These are phyloP conservation scores for Acanthurus tractus DNA, from an alignment of 2,797 vertebrate species.

Conservation along the genomic window DNA sequence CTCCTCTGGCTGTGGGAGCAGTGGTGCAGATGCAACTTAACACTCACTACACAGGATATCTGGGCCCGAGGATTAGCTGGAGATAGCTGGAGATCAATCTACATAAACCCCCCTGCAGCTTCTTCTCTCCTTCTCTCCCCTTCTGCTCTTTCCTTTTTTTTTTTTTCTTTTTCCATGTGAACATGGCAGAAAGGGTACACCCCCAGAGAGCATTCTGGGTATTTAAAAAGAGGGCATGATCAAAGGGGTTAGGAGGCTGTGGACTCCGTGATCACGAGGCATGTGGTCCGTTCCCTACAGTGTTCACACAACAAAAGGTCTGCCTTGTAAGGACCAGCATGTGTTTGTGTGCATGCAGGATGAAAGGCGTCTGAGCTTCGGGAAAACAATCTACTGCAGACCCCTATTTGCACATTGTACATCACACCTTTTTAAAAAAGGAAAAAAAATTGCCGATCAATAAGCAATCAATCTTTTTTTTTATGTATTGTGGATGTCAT, in stretches of 20 bases:
- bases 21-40: slow-evolving; percentile 67
- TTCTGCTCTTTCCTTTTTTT: slow-evolving; percentile 33
- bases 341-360: slow-evolving; percentile 61
- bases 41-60: slow-evolving; percentile 73
- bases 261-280: slow-evolving; percentile 62
- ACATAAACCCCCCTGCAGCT: slow-evolving; percentile 77
- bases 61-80: slow-evolving; percentile 76
- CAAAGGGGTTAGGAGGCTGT: slow-evolving; percentile 68
- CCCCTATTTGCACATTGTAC: slow-evolving; percentile 41
- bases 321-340: slow-evolving; percentile 52
- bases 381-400: slow-evolving; percentile 41
- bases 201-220: slow-evolving; percentile 71
- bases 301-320: slow-evolving; percentile 70
- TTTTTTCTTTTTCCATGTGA: slow-evolving; percentile 36
- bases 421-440: slow-evolving; percentile 7
- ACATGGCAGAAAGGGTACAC: slow-evolving; percentile 60
- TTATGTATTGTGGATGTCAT: slow-evolving; percentile 59
- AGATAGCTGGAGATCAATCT: slow-evolving; percentile 82
- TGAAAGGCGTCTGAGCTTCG: slow-evolving; percentile 54
- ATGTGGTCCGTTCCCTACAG: slow-evolving; percentile 62
- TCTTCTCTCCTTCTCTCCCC: slow-evolving; percentile 58
- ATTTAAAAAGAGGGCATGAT: slow-evolving; percentile 75
- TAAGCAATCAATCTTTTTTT: slow-evolving; percentile 47
- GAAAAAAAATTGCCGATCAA: slow-evolving; percentile 43
- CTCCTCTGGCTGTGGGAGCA: slow-evolving; percentile 57